phyloP scores from a whole-genome alignment of 2,888 invertebrate genomes.

The Shargacucullia verbasci region DNA sequence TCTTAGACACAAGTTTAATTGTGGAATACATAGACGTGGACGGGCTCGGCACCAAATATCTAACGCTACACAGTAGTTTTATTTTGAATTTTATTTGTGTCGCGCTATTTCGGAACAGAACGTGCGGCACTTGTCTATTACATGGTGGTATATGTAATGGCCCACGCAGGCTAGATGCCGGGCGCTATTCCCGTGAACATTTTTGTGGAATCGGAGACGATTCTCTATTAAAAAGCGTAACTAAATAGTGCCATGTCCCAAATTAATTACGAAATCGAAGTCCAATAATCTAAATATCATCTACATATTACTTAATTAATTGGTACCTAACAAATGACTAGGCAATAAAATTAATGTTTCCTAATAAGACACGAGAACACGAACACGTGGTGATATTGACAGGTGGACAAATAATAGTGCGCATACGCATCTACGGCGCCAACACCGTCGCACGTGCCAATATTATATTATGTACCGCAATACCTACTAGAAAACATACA shows the following conservation, averaged over 20 bases:
- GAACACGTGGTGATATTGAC: constrained; percentile 74
- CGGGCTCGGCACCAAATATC: constrained; percentile 78
- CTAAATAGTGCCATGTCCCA: background rate
- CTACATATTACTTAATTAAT: constrained; percentile 9
- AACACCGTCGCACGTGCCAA: constrained; percentile 77
- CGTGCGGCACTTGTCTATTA: constrained; percentile 85
- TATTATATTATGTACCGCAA: constrained; percentile 58
- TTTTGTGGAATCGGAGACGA: constrained; percentile 42
- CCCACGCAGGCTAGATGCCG: constrained; percentile 75
- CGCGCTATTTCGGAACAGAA: constrained; percentile 86
- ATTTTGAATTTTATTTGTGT: constrained; percentile 89
- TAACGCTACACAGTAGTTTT: constrained; percentile 85
- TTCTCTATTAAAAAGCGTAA: background rate
- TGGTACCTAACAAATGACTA: constrained; percentile 26
- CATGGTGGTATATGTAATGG: constrained; percentile 74
- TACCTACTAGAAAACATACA: constrained; percentile 48
- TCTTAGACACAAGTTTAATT: constrained; percentile 69
- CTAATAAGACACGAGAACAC: constrained; percentile 36
- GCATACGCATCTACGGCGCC: constrained; percentile 68
- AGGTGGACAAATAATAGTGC: constrained; percentile 61
- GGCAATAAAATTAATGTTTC: constrained; percentile 32
- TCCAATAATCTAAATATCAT: too few relatives aligned
- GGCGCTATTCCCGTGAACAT: constrained; percentile 66
- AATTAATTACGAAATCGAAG: constrained; percentile 23
- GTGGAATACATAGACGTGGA: constrained; percentile 70